Conservation (phyloP, 2,113 vertebrate species). For the Dermatemys mawii region DNA sequence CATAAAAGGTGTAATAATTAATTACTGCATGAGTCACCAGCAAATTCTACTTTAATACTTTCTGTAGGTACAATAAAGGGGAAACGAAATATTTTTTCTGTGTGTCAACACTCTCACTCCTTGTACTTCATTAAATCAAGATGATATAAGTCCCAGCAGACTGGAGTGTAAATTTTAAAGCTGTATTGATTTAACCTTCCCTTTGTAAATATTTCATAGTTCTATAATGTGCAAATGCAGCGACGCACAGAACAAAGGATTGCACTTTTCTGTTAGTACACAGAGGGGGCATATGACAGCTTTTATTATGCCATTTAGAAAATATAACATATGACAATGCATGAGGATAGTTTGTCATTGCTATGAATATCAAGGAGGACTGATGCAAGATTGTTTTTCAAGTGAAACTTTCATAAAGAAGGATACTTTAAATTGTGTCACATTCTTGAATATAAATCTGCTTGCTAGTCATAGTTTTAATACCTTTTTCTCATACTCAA, state of each 20-base stretch:
- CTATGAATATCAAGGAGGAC: constrained; percentile 44
- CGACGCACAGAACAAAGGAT: constrained; percentile 70
- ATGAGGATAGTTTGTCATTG: constrained; percentile 35
- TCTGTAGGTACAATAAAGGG: constrained; percentile 59
- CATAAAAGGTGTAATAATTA: constrained; percentile 70
- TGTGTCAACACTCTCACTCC: constrained; percentile 75
- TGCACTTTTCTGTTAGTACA: constrained; percentile 48
- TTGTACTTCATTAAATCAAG: constrained; percentile 82
- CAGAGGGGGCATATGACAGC: constrained; percentile 33
- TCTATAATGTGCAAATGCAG: constrained; percentile 72
- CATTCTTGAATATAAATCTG: constrained; percentile 31
- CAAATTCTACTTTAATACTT: constrained; percentile 65
- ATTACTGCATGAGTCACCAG: constrained; percentile 61
- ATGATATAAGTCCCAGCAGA: constrained; percentile 76
- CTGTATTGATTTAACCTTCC: constrained; percentile 82
- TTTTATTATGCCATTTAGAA: constrained; percentile 71
- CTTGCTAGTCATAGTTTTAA: constrained; percentile 29
- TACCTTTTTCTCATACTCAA: background rate
- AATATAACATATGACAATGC: constrained; percentile 62
- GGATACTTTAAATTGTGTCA: background rate
- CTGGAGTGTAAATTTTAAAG: constrained; percentile 78
- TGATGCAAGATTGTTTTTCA: constrained; percentile 51
- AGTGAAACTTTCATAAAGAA: constrained; percentile 28
- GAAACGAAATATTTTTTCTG: constrained; percentile 56
- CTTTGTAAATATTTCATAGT: constrained; percentile 81